A percentile compares a stretch with the other conserved stretches of the same genome.
Conservation (phyloP, 2,888 invertebrate genomes). For the Cataglyphis rosenhaueri region DNA sequence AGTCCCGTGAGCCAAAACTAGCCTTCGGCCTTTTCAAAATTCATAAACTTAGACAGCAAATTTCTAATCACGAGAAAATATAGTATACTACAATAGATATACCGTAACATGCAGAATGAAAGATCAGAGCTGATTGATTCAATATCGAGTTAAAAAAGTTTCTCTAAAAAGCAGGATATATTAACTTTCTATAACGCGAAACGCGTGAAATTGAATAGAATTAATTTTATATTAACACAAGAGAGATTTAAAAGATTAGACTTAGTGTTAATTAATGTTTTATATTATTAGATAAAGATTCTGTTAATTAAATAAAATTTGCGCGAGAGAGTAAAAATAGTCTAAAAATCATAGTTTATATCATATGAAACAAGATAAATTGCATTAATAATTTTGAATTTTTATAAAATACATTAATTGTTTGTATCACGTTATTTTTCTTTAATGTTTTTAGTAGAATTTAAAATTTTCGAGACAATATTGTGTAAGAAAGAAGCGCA, state of each 20-base stretch:
- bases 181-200: slow-evolving; percentile 1
- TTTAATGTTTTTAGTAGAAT: not conserved
- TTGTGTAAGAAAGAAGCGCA: not conserved
- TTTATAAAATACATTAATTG: slow-evolving; percentile 27
- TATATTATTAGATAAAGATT: not conserved
- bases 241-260: not conserved
- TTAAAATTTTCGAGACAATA: not conserved
- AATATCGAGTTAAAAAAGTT: not conserved
- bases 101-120: not conserved
- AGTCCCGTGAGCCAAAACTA: not conserved
- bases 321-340: slow-evolving; percentile 2
- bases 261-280: not conserved
- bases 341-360: no score
- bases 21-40: not conserved
- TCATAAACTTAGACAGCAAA: not conserved
- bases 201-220: not conserved
- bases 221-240: not conserved
- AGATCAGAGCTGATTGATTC: not conserved
- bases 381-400: slow-evolving; percentile 1
- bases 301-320: not conserved
- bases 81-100: no score
- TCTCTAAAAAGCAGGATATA: not conserved
- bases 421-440: not conserved
- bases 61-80: not conserved
- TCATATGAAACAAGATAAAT: slow-evolving; percentile 27